phyloP scores from a whole-genome alignment of 2,113 vertebrate species.

The Hippoglossus stenolepis region DNA sequence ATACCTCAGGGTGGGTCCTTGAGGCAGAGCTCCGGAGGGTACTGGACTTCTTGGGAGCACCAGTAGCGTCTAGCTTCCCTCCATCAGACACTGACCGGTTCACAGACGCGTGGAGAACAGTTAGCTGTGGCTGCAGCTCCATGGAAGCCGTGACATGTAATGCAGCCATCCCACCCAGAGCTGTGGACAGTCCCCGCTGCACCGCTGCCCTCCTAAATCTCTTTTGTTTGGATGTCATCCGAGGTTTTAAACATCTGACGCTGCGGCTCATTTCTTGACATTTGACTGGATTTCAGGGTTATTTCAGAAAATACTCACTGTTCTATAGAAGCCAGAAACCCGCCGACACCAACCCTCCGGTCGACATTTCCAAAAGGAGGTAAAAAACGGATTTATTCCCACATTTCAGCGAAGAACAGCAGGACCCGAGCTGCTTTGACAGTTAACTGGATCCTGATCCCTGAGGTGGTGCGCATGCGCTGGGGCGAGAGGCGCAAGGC shows the following conservation, averaged over 20 bases:
- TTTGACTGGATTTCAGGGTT: background rate
- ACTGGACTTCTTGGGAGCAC: background rate
- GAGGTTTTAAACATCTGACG: slow-evolving; percentile 21
- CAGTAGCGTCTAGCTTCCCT: background rate
- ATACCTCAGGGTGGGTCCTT: too few species aligned
- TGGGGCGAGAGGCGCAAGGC: background rate
- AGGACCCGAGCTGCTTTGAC: slow-evolving; percentile 25
- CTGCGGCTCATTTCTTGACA: slow-evolving; percentile 1
- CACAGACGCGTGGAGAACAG: background rate
- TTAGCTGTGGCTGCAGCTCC: background rate
- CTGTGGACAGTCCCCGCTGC: background rate
- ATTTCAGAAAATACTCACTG: slow-evolving; percentile 56
- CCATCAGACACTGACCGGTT: background rate
- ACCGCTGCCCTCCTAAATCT: slow-evolving; percentile 38
- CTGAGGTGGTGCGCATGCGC: slow-evolving; percentile 54
- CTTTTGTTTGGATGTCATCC: slow-evolving; percentile 49
- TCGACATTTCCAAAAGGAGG: slow-evolving; percentile 46
- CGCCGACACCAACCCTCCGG: background rate
- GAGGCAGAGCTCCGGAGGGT: background rate
- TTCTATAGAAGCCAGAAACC: slow-evolving; percentile 29
- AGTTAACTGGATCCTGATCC: slow-evolving; percentile 47
- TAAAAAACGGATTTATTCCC: slow-evolving; percentile 14
- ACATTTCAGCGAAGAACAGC: slow-evolving; percentile 11
- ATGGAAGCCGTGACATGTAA: background rate
- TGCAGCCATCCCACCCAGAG: background rate